phyloP scores from a whole-genome alignment of 2,797 vertebrate genomes.

The Lithobates sylvaticus region DNA sequence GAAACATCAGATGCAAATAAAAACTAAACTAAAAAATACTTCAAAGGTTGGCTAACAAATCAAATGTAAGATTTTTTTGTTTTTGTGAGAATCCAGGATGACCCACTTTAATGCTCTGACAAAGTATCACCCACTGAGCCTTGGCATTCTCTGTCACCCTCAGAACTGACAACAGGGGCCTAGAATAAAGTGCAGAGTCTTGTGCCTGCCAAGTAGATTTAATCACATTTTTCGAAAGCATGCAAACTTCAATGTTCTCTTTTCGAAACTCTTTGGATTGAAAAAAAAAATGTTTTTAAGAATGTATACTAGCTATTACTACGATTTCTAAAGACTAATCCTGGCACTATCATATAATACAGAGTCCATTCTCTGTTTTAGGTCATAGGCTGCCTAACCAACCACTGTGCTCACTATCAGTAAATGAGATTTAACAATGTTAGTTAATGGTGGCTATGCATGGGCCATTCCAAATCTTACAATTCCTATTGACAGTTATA shows the following conservation, averaged over 20 bases:
- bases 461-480: no score
- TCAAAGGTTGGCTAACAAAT: not conserved
- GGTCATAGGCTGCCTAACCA: no score
- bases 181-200: slow-evolving; percentile 7
- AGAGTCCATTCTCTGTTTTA: no score
- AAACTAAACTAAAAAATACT: not conserved
- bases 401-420: no score
- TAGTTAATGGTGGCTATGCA: no score
- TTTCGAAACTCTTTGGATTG: not conserved
- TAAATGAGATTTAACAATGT: no score
- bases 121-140: slow-evolving; percentile 34
- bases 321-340: no score
- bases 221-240: slow-evolving; percentile 16
- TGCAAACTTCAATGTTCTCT: not conserved
- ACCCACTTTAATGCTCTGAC: not conserved
- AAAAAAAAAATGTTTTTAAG: no score
- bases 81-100: not conserved
- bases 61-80: not conserved
- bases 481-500: no score
- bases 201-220: slow-evolving; percentile 35
- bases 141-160: slow-evolving; percentile 21
- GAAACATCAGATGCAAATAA: slow-evolving; percentile 12
- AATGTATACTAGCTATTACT: no score
- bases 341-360: no score
- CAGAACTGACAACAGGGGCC: slow-evolving; percentile 1